A percentile compares a stretch with the other conserved stretches of the same genome.
These are phyloP conservation scores for Argynnis bischoffii DNA, from an alignment of 2,888 invertebrate species.

Conservation along the genomic window DNA sequence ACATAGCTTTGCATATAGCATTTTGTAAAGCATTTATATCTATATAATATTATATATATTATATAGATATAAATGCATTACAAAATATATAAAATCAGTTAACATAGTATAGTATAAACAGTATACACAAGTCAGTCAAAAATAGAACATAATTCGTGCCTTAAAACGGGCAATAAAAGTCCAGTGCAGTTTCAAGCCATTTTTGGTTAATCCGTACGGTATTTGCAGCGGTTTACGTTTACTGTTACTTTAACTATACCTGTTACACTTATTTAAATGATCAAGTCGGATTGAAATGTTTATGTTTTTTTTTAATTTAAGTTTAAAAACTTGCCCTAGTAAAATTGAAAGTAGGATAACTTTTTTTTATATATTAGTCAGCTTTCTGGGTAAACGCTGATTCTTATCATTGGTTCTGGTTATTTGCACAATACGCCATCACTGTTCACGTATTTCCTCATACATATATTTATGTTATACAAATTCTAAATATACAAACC, in stretches of 20 bases:
- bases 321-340: neutral
- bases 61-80: no score
- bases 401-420: neutral
- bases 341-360: neutral
- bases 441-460: neutral
- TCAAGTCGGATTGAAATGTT: slow-evolving; percentile 28
- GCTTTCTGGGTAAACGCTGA: neutral
- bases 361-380: neutral
- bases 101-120: no score
- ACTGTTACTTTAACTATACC: slow-evolving; percentile 71
- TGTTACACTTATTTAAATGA: slow-evolving; percentile 40
- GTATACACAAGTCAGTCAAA: slow-evolving; percentile 5
- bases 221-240: slow-evolving; percentile 68
- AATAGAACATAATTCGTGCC: slow-evolving; percentile 8
- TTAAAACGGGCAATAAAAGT: slow-evolving; percentile 53
- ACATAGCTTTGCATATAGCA: no score
- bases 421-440: neutral
- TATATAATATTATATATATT: no score
- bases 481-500: slow-evolving; percentile 9
- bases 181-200: slow-evolving; percentile 52
- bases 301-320: neutral
- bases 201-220: slow-evolving; percentile 72
- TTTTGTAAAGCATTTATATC: no score
- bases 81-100: no score
- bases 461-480: slow-evolving; percentile 1